These are phyloP conservation scores for Uromys caudimaculatus DNA, from an alignment of 2,797 vertebrate species.

Conservation along the genomic window DNA sequence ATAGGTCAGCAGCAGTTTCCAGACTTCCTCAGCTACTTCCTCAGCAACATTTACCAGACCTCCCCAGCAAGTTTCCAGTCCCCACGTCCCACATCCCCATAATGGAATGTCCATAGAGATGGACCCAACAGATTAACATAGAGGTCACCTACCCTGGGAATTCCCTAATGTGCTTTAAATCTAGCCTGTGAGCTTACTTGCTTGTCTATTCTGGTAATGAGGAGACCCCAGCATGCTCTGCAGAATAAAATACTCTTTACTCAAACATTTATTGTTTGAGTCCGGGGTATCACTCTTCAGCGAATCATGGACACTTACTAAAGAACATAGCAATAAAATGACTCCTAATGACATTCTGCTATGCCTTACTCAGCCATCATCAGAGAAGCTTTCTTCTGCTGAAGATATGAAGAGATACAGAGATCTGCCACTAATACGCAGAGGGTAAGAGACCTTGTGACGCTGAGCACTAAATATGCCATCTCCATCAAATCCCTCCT, in stretches of 20 bases:
- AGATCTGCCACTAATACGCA: neutral
- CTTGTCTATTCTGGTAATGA: neutral
- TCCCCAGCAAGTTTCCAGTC: no score
- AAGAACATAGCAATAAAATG: neutral
- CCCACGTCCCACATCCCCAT: no score
- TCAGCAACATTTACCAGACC: no score
- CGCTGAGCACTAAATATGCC: neutral
- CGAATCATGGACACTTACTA: neutral
- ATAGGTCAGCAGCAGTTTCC: neutral
- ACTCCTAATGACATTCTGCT: neutral
- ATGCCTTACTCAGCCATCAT: neutral
- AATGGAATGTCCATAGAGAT: neutral
- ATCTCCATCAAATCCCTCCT: neutral
- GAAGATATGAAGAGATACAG: neutral
- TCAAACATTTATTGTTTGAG: neutral
- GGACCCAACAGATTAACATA: neutral
- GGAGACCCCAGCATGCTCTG: neutral
- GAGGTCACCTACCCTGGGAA: neutral
- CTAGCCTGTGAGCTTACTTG: neutral
- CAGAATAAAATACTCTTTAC: neutral
- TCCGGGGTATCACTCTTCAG: neutral
- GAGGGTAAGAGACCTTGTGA: neutral
- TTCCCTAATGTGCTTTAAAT: neutral
- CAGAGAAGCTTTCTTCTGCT: neutral
- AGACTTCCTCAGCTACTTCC: neutral